Evolutionary conservation across 2,113 vertebrate species (phyloP).

Genomic region (Poeciliopsis retropinna): DNA sequence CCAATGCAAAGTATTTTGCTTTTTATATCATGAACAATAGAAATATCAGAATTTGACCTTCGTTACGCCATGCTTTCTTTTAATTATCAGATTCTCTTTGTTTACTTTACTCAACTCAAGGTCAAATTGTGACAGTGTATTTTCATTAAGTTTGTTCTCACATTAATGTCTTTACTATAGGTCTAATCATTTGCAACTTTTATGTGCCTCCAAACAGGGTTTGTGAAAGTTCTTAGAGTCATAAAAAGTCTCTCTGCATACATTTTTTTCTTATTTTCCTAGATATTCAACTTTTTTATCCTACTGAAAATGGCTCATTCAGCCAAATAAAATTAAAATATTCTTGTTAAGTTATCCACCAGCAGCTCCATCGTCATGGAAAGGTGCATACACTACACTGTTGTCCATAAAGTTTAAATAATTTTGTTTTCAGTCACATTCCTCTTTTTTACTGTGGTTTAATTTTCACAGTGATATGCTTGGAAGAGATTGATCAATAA

Average conservation of each 20-base stretch:
- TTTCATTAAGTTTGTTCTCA: neutral
- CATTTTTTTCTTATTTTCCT: neutral
- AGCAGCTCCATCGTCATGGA: neutral
- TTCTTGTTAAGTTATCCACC: neutral
- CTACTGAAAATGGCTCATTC: neutral
- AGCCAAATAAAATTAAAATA: neutral
- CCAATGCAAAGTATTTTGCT: slow-evolving; percentile 15
- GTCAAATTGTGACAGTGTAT: slow-evolving; percentile 5
- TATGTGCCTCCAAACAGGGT: neutral
- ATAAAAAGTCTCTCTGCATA: neutral
- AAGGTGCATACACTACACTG: neutral
- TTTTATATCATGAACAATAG: slow-evolving; percentile 51
- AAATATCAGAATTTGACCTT: slow-evolving; percentile 33
- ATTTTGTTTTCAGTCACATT: neutral
- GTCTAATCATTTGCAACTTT: neutral
- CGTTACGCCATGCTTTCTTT: neutral
- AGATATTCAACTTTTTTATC: neutral
- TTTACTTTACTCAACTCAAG: slow-evolving; percentile 21
- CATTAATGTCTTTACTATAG: neutral
- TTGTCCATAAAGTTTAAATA: neutral
- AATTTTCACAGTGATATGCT: neutral
- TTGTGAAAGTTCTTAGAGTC: neutral
- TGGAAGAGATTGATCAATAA: neutral
- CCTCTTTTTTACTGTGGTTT: neutral
- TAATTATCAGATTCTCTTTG: slow-evolving; percentile 33